Percentiles rank a stretch among this genome's conserved stretches.
Conservation (phyloP, 2,888 invertebrate species). For the Amphimallon solstitiale region DNA sequence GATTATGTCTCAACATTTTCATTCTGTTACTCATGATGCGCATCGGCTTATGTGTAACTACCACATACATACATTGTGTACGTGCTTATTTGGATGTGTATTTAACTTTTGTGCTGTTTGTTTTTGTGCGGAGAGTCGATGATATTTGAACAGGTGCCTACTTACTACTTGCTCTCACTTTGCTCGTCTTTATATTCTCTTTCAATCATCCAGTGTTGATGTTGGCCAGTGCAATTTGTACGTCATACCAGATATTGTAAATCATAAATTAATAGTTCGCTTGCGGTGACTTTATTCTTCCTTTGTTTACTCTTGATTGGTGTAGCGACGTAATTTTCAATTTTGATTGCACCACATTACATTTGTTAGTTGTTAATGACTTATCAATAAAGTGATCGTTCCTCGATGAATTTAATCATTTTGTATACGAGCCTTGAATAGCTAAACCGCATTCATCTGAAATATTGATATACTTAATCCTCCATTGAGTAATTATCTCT, state of each 20-base stretch:
- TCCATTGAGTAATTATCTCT: no score
- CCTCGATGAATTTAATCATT: no score
- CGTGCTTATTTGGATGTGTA: constrained; percentile 1
- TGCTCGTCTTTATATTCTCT: constrained; percentile 2
- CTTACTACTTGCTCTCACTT: not conserved
- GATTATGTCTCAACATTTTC: constrained; percentile 42
- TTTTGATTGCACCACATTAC: no score
- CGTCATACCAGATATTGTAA: not conserved
- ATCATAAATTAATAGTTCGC: not conserved
- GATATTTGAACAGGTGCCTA: constrained; percentile 27
- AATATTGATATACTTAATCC: no score
- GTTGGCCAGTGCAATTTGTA: constrained; percentile 11
- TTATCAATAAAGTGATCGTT: no score
- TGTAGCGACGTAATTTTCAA: no score
- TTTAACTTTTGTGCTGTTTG: constrained; percentile 26
- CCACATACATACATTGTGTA: constrained; percentile 1
- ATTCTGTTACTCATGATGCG: constrained; percentile 11
- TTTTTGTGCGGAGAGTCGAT: constrained; percentile 29
- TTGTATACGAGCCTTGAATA: no score
- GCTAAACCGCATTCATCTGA: no score
- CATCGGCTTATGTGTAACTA: constrained; percentile 12
- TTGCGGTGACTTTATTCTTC: not conserved
- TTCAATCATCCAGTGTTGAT: constrained; percentile 17
- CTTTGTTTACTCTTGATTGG: no score
- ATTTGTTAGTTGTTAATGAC: no score